These are phyloP conservation scores for Erebia epiphron DNA, from an alignment of 2,888 invertebrate species.

Conservation along the genomic window DNA sequence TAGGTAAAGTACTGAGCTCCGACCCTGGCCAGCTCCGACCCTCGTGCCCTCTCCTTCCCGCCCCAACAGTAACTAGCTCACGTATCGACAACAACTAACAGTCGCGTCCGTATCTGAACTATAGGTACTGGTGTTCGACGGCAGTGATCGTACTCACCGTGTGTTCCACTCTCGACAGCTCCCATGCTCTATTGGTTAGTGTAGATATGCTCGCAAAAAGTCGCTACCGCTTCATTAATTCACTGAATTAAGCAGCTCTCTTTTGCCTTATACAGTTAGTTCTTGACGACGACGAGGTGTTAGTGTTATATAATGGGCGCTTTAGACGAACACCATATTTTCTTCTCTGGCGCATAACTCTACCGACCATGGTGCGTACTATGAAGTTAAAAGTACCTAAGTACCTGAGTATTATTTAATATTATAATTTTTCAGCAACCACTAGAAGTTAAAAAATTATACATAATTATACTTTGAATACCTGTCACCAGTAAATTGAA, in stretches of 20 bases:
- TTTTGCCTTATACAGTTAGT: slow-evolving; percentile 37
- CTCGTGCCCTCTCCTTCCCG: slow-evolving; percentile 47
- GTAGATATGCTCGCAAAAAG: slow-evolving; percentile 40
- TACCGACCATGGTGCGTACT: neutral
- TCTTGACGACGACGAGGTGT: slow-evolving; percentile 43
- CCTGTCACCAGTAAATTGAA: neutral
- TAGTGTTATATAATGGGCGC: slow-evolving; percentile 51
- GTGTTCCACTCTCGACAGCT: slow-evolving; percentile 78
- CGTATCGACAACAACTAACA: slow-evolving; percentile 56
- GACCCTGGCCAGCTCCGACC: slow-evolving; percentile 38
- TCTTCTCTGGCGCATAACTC: slow-evolving; percentile 27
- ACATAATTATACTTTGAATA: neutral
- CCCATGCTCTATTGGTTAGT: slow-evolving; percentile 80
- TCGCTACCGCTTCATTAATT: slow-evolving; percentile 33
- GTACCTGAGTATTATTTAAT: too few species aligned
- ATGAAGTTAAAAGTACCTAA: neutral
- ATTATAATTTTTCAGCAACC: neutral
- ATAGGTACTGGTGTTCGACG: slow-evolving; percentile 41
- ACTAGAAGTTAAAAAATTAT: neutral
- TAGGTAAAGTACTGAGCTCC: slow-evolving; percentile 59
- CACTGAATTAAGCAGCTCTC: slow-evolving; percentile 32
- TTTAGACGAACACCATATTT: slow-evolving; percentile 38
- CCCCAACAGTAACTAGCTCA: slow-evolving; percentile 61
- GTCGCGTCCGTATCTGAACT: slow-evolving; percentile 44
- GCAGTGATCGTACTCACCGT: slow-evolving; percentile 50